Percentiles rank a stretch among this genome's conserved stretches.
Conservation (phyloP, 2,888 invertebrate species). For the Buathra laborator region DNA sequence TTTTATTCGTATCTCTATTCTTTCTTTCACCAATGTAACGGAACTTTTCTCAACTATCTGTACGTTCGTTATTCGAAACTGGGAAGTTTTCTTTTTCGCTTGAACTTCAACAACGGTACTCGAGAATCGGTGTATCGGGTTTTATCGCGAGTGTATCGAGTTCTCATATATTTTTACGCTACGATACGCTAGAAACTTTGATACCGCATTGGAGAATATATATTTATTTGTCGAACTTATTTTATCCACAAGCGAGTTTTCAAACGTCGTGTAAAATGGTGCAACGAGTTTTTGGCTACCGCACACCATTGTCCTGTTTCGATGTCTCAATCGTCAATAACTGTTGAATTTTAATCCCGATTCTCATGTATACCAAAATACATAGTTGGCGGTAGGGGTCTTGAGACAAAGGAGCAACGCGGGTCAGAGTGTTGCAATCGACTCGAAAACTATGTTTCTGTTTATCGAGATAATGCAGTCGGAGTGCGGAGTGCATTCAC, state of each 20-base stretch:
- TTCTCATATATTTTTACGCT: background rate
- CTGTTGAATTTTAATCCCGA: background rate
- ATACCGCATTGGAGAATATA: background rate
- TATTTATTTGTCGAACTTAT: background rate
- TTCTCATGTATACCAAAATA: background rate
- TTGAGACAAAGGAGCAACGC: background rate
- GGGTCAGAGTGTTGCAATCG: background rate
- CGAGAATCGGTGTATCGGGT: background rate
- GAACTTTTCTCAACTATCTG: background rate
- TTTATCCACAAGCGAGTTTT: background rate
- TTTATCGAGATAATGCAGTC: slow-evolving; percentile 17
- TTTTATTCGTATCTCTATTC: background rate
- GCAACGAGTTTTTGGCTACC: background rate
- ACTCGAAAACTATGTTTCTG: background rate
- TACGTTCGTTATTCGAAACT: background rate
- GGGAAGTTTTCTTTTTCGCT: background rate
- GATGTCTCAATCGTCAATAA: background rate
- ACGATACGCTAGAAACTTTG: background rate
- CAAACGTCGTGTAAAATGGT: background rate
- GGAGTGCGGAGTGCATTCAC: slow-evolving; percentile 9
- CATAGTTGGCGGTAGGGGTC: background rate
- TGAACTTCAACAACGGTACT: background rate
- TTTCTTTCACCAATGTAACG: background rate
- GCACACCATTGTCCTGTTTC: background rate
- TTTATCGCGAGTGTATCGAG: background rate